Percentiles rank a stretch among this genome's conserved stretches.
Conservation (phyloP, 1,140 invertebrate genomes). For the Drusus annulatus region DNA sequence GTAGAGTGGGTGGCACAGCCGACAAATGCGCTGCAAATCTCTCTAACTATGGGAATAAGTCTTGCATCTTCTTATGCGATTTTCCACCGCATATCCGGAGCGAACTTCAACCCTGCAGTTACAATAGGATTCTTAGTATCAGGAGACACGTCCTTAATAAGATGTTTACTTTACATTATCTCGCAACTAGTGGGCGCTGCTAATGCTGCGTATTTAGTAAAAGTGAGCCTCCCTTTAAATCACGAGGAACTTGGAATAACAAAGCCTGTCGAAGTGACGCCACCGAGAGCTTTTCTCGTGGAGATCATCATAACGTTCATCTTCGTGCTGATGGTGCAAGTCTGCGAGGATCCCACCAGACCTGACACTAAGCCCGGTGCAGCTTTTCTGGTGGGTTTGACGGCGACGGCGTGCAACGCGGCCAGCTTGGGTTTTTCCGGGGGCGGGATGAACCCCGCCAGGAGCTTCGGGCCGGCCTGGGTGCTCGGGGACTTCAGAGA, state of each 20-base stretch:
- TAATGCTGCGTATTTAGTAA: not conserved
- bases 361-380: not conserved
- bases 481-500: not conserved
- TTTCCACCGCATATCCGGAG: not conserved
- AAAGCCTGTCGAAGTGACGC: not conserved
- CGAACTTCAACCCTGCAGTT: not conserved
- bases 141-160: not conserved
- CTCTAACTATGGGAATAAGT: not conserved
- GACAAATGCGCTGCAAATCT: not conserved
- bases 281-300: not conserved
- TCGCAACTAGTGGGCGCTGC: not conserved
- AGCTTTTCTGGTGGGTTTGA: not conserved
- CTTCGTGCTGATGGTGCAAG: not conserved
- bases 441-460: not conserved
- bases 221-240: not conserved
- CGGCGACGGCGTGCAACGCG: not conserved
- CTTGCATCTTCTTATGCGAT: not conserved
- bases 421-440: not conserved
- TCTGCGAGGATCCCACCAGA: not conserved
- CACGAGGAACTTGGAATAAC: not conserved
- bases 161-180: not conserved
- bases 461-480: not conserved
- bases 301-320: constrained; percentile 1
- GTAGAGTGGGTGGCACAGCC: not conserved
- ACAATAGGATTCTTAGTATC: not conserved